phyloP scores from a whole-genome alignment of 2,888 invertebrate species.

The Aplocera efformata region DNA sequence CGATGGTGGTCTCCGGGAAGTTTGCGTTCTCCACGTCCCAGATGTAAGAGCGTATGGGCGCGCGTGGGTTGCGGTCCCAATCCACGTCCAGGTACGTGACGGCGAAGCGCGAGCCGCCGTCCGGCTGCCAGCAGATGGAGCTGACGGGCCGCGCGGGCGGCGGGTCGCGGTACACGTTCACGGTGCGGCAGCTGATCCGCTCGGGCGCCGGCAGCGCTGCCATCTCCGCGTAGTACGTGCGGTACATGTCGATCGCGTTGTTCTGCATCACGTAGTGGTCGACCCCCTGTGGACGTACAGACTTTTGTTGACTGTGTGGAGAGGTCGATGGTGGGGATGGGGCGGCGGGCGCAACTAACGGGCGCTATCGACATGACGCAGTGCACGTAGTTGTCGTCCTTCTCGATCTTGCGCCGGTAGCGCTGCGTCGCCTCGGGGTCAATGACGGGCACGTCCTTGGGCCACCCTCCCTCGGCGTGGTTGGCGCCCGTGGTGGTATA shows the following conservation, averaged over 20 bases:
- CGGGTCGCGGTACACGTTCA: constrained; percentile 90
- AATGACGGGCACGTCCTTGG: constrained; percentile 77
- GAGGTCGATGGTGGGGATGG: neutral
- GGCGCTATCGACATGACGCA: constrained; percentile 80
- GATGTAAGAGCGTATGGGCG: constrained; percentile 76
- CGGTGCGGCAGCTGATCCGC: constrained; percentile 84
- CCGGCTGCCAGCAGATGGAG: constrained; percentile 93
- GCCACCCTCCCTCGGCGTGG: constrained; percentile 92
- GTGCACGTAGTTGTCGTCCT: constrained; percentile 86
- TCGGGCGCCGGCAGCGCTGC: constrained; percentile 83
- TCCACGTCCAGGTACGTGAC: constrained; percentile 90
- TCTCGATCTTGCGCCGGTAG: constrained; percentile 88
- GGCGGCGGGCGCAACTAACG: constrained; percentile 34
- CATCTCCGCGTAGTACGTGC: constrained; percentile 90
- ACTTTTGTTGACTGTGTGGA: too few species aligned
- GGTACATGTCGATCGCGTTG: constrained; percentile 95
- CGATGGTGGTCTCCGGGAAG: constrained; percentile 84
- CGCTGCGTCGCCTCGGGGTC: constrained; percentile 87
- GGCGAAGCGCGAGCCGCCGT: constrained; percentile 88
- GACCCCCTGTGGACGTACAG: constrained; percentile 78
- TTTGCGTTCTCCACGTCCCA: constrained; percentile 96
- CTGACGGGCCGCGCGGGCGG: constrained; percentile 83
- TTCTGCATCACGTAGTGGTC: constrained; percentile 94
- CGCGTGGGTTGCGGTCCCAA: constrained; percentile 81
- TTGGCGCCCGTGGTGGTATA: constrained; percentile 77